Base-by-base conservation (phyloP, 2,888 invertebrate genomes). In the Lepidochrysops patricia region DNA sequence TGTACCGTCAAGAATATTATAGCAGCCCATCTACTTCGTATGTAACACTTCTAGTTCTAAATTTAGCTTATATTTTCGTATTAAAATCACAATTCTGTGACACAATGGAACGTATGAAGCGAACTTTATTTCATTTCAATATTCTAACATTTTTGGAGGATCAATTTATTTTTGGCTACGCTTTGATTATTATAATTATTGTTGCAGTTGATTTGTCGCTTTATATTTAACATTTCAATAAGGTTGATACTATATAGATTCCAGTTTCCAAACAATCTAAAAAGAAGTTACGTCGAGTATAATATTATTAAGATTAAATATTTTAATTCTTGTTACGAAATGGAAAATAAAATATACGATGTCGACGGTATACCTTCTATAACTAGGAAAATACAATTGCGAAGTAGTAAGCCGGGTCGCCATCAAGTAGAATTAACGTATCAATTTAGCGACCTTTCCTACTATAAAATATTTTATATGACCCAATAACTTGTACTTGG, bases 1-100 rank as follows among this genome's bases (percentile, higher is more conserved):
- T 64, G 63, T 63, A 62, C 60, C 60, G 58, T 65, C 63, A 63
- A 60, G 61, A 62, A 63, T 66, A 66, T 66, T 64, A 62, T 61
- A 62, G 32, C 63, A 61, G 61, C 62, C 63, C 62, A 50, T 57
- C 43, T 43, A 43, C 58, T 57, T 59, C 32, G 56, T 59, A 62
- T 50, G 57, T 61, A 61, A 52, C 60, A 57, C 62, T 64, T 61
- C 59, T 64, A 63, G 61, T 62, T 65, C 63, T 61, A 63, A 65
- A 63, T 65, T 63, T 60, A 65, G 61, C 35, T 54, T 58, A 56
- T 58, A 60, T 63, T 61, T 59, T 54, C 58, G 48, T 57, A 57
- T 60, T 57, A 58, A 57, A 59, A 61, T 61, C 62, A 62, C 49
- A 52, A 57, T 50, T 61, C 60, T 57, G 62, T 49, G 63, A 65